These are phyloP conservation scores for Myripristis jacobus DNA, from an alignment of 2,797 vertebrate genomes.

Conservation along the genomic window DNA sequence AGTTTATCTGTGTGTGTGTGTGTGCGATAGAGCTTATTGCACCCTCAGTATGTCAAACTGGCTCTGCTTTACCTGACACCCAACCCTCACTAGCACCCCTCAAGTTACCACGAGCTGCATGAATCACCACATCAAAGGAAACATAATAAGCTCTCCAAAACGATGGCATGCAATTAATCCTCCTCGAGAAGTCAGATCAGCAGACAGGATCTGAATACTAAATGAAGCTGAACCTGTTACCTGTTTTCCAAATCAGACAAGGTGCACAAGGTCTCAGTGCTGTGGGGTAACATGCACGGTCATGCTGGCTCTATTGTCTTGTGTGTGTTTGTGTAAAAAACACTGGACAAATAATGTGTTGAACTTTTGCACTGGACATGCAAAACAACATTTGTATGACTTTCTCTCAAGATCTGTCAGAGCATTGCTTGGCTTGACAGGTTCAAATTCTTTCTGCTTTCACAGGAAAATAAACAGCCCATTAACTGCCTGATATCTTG, in stretches of 20 bases:
- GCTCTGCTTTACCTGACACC: constrained; percentile 5
- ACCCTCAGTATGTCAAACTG: neutral
- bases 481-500: neutral
- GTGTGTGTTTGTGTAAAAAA: neutral
- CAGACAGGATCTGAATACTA: constrained; percentile 43
- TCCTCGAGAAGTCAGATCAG: constrained; percentile 22
- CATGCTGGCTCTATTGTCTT: constrained; percentile 1
- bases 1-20: too few species aligned
- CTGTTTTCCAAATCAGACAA: constrained; percentile 20
- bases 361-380: too few species aligned
- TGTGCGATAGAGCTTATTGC: neutral
- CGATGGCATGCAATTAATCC: constrained; percentile 48
- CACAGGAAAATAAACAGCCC: constrained; percentile 1
- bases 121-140: constrained; percentile 62
- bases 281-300: constrained; percentile 18
- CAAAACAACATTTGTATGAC: too few species aligned
- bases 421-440: too few species aligned
- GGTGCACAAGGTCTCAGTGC: constrained; percentile 1
- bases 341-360: too few species aligned
- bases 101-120: constrained; percentile 6
- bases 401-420: too few species aligned
- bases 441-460: neutral
- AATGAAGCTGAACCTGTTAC: constrained; percentile 29
- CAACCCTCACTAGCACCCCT: neutral
- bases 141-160: constrained; percentile 51